A percentile compares a stretch with the other conserved stretches of the same genome.
Conservation (phyloP, 2,797 vertebrate species). For the Bradypodion ventrale region DNA sequence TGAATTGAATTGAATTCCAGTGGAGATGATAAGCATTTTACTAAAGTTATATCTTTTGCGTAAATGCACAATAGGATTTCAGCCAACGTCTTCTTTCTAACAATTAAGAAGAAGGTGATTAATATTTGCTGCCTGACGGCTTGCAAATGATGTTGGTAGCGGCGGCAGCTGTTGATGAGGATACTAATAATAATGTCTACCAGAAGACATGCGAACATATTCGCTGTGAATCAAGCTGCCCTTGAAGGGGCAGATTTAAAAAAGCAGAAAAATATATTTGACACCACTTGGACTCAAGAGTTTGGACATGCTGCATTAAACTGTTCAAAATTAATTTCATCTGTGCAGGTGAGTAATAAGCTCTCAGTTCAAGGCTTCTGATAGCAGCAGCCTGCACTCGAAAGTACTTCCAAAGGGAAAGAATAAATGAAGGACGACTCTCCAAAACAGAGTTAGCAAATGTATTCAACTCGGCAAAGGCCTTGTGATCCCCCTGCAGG, state of each 20-base stretch:
- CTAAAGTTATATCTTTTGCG: too few relatives aligned
- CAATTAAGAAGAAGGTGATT: constrained; percentile 70
- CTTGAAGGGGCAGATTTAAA: constrained; percentile 82
- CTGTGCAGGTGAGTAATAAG: constrained; percentile 85
- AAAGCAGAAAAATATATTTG: constrained; percentile 85
- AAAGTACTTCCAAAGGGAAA: constrained; percentile 83
- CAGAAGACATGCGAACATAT: constrained; percentile 78
- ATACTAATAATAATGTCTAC: constrained; percentile 69
- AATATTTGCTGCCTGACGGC: constrained; percentile 76
- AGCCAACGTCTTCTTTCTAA: constrained; percentile 64
- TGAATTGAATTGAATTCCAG: too few relatives aligned
- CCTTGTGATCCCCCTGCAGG: constrained; percentile 71
- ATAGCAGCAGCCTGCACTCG: constrained; percentile 84
- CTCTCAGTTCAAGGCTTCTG: constrained; percentile 83
- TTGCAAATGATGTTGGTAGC: constrained; percentile 76
- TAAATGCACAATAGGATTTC: constrained; percentile 15
- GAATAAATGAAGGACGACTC: constrained; percentile 83
- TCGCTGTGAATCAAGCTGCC: constrained; percentile 79
- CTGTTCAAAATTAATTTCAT: constrained; percentile 88
- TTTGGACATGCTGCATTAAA: constrained; percentile 85
- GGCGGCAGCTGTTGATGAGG: not conserved
- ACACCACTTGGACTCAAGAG: constrained; percentile 82
- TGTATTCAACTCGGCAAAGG: constrained; percentile 73
- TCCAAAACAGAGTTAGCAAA: constrained; percentile 79
- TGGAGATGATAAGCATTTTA: too few relatives aligned